phyloP scores from a whole-genome alignment of 2,113 vertebrate genomes.

The Oophaga pumilio region DNA sequence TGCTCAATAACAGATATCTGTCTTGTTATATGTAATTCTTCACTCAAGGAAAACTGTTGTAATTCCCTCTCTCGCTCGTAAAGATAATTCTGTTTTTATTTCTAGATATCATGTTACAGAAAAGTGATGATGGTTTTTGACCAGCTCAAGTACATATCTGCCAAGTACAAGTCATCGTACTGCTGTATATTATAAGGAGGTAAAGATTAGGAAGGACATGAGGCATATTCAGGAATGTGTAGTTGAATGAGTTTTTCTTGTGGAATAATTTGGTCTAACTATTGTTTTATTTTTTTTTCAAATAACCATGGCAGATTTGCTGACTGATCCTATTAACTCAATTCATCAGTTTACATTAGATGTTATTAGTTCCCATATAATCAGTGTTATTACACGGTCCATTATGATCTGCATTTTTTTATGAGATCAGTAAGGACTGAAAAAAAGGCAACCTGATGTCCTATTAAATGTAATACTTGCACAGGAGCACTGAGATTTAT shows the following conservation, averaged over 20 bases:
- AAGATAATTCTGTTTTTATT: slow-evolving; percentile 10
- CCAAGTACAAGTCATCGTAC: neutral
- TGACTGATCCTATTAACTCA: neutral
- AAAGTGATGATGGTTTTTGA: slow-evolving; percentile 17
- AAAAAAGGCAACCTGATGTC: neutral
- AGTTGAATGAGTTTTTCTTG: neutral
- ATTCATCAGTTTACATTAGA: neutral
- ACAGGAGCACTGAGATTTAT: neutral
- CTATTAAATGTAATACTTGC: neutral
- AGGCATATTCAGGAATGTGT: neutral
- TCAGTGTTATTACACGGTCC: neutral
- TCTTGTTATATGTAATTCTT: neutral
- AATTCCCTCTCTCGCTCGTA: neutral
- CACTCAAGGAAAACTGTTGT: neutral
- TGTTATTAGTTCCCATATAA: neutral
- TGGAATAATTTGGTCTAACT: neutral
- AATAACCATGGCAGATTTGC: neutral
- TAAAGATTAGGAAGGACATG: neutral
- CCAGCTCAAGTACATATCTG: slow-evolving; percentile 10
- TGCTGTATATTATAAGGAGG: neutral
- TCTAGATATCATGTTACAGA: slow-evolving; percentile 29
- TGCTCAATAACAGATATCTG: neutral
- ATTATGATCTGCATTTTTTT: neutral
- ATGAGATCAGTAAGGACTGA: neutral
- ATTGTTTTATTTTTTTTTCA: neutral